Evolutionary conservation across 1,140 invertebrate genomes (phyloP).

Genomic region (Brachionus paranguensis): DNA sequence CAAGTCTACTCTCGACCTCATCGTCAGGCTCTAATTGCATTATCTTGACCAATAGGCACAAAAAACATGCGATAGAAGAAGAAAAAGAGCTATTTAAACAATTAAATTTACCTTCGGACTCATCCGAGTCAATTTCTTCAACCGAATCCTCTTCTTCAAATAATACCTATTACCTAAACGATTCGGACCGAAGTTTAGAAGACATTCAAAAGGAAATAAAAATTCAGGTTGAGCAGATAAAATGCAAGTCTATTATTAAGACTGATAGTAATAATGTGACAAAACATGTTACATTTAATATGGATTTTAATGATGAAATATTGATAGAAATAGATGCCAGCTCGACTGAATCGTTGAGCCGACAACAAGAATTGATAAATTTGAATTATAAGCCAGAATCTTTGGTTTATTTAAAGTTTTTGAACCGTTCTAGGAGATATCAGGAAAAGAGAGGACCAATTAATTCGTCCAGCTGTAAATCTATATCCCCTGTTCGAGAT

Average conservation of each 20-base stretch:
- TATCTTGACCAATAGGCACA: neutral
- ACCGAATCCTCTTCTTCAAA: neutral
- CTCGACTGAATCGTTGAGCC: neutral
- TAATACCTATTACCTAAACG: neutral
- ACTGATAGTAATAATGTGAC: neutral
- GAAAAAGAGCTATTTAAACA: neutral
- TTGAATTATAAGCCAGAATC: constrained; percentile 18
- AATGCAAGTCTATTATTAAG: constrained; percentile 2
- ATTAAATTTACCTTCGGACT: neutral
- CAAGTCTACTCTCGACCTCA: neutral
- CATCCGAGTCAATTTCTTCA: neutral
- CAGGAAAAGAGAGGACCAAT: neutral
- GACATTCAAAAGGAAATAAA: neutral
- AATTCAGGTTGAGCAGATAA: neutral
- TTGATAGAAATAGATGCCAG: neutral
- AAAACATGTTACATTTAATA: constrained; percentile 18
- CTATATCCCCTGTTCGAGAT: neutral
- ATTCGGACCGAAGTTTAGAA: neutral
- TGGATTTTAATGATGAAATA: constrained; percentile 20
- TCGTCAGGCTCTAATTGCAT: neutral
- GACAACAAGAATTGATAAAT: neutral
- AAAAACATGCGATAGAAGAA: neutral
- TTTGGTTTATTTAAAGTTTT: constrained; percentile 13
- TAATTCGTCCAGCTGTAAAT: neutral
- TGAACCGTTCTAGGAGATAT: neutral